Conservation (phyloP, 2,113 vertebrate genomes). For the Salvator merianae region DNA sequence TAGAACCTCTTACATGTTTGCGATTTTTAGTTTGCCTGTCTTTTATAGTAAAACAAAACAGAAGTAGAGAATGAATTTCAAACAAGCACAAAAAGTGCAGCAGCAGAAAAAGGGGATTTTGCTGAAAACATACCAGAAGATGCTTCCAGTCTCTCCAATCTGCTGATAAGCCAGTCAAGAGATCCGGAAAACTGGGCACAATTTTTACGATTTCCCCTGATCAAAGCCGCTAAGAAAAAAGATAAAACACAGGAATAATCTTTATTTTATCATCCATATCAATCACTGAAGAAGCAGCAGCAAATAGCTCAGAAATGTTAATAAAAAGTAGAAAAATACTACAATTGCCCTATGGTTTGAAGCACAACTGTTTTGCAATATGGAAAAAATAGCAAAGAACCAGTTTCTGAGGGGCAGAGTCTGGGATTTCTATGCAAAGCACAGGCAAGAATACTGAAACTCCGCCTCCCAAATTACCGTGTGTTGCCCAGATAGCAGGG, state of each 20-base stretch:
- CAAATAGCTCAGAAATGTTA: neutral
- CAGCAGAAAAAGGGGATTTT: neutral
- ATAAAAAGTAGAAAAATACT: neutral
- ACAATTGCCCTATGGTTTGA: too few species aligned
- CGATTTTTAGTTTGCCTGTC: neutral
- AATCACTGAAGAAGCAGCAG: neutral
- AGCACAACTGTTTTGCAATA: too few species aligned
- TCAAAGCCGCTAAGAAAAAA: conserved; percentile 86
- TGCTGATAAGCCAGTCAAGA: conserved; percentile 94
- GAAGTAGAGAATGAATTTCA: neutral
- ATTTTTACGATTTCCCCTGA: conserved; percentile 97
- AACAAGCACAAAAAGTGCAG: neutral
- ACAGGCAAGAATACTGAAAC: too few species aligned
- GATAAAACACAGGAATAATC: neutral
- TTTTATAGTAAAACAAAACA: neutral
- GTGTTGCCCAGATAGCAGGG: too few species aligned
- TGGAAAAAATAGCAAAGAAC: too few species aligned
- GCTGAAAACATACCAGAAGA: conserved; percentile 86
- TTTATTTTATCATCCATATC: neutral
- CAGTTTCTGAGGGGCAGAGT: too few species aligned
- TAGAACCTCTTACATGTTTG: neutral
- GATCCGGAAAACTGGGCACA: conserved; percentile 97
- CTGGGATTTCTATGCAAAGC: too few species aligned
- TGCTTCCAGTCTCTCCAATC: conserved; percentile 92
- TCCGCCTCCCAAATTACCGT: too few species aligned